Evolutionary conservation across 92 coral and sea anemone species (phyloP).

Genomic region (Metridium senile): DNA sequence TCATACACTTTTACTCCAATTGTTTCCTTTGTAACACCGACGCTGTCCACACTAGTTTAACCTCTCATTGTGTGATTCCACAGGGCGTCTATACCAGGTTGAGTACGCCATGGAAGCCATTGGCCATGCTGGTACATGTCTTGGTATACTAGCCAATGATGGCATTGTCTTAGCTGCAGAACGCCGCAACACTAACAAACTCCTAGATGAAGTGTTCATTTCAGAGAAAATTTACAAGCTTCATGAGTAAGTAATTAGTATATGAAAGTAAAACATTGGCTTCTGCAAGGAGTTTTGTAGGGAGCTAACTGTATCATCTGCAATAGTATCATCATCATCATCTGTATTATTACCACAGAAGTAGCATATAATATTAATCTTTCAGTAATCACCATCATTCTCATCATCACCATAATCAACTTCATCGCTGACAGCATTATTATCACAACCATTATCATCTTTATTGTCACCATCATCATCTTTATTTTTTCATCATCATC

Average conservation of each 20-base stretch:
- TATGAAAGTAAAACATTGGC: neutral
- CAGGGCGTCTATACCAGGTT: constrained; percentile 98
- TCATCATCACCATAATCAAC: too few species aligned
- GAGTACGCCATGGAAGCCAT: constrained; percentile 99
- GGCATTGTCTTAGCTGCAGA: constrained; percentile 95
- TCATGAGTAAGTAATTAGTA: constrained; percentile 75
- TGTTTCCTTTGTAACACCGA: neutral
- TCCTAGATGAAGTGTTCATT: constrained; percentile 92
- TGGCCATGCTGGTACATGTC: constrained; percentile 97
- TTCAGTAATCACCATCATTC: too few species aligned
- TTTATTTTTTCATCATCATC: too few species aligned
- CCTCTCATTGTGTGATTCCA: neutral
- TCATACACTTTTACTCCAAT: neutral
- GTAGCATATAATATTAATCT: too few species aligned
- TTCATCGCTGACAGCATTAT: too few species aligned
- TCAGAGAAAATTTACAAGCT: constrained; percentile 97
- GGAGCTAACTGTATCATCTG: too few species aligned
- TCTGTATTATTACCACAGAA: too few species aligned
- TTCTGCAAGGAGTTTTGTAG: neutral
- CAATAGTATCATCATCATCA: too few species aligned
- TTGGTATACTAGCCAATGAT: constrained; percentile 96
- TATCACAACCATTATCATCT: too few species aligned
- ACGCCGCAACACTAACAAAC: constrained; percentile 93
- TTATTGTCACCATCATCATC: too few species aligned
- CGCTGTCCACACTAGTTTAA: neutral